Percentiles rank a stretch among this genome's conserved stretches.
phyloP scores from a whole-genome alignment of 2,797 vertebrate species.

The Phataginus tetradactyla region DNA sequence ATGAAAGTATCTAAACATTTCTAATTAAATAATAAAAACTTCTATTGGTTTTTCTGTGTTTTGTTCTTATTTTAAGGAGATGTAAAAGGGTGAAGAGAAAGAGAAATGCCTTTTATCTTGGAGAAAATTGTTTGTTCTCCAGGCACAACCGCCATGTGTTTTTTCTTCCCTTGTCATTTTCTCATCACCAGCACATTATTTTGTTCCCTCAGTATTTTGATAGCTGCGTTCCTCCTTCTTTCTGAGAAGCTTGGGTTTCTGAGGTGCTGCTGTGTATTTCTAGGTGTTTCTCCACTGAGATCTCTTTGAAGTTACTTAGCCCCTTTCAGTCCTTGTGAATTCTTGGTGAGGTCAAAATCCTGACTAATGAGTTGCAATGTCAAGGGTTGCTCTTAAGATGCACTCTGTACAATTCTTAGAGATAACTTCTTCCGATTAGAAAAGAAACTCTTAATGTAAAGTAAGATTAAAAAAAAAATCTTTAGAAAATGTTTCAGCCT shows the following conservation, averaged over 20 bases:
- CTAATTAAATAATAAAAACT: background rate
- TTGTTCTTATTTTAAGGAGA: background rate
- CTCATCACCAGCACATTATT: fast-evolving
- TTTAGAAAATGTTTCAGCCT: background rate
- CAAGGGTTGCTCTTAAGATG: background rate
- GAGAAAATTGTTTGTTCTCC: background rate
- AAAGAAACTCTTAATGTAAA: background rate
- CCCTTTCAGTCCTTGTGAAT: background rate
- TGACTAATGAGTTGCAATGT: background rate
- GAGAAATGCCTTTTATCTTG: background rate
- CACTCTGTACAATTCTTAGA: background rate
- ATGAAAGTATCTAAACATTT: background rate
- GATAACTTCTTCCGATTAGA: background rate
- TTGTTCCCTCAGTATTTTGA: background rate
- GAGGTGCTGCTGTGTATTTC: background rate
- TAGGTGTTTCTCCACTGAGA: background rate
- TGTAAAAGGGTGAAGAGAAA: background rate
- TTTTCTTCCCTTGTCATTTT: background rate
- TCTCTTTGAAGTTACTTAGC: background rate
- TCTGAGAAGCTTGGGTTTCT: background rate
- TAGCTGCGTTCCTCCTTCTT: background rate
- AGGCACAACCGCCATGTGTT: fast-evolving
- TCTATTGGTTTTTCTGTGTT: background rate
- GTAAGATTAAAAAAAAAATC: background rate
- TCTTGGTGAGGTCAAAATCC: background rate